These are phyloP conservation scores for Drosophila neocordata DNA, from an alignment of 1,140 invertebrate species.

Conservation along the genomic window DNA sequence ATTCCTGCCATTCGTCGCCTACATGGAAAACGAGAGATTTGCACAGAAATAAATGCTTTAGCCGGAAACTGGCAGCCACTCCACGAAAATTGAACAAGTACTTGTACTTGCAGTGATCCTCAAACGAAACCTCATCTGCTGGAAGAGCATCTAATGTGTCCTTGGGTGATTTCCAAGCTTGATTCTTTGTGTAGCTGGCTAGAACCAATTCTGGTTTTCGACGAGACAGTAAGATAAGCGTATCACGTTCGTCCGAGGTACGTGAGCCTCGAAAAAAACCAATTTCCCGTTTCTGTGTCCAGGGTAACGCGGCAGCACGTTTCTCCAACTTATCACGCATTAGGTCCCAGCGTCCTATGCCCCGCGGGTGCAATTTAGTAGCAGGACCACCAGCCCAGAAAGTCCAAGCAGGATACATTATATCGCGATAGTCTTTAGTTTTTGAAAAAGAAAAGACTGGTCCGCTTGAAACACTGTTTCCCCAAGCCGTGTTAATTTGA, in stretches of 20 bases:
- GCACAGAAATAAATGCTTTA: slow-evolving; percentile 98
- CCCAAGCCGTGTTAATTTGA: slow-evolving; percentile 85
- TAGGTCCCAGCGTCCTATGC: slow-evolving; percentile 96
- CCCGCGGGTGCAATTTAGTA: slow-evolving; percentile 95
- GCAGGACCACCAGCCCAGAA: slow-evolving; percentile 99
- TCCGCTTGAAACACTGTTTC: slow-evolving; percentile 61
- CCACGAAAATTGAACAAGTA: slow-evolving; percentile 98
- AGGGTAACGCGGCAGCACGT: slow-evolving; percentile 88
- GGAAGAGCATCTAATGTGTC: slow-evolving; percentile 93
- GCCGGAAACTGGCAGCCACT: slow-evolving; percentile 98
- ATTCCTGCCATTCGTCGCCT: slow-evolving; percentile 97
- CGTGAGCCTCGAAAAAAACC: slow-evolving; percentile 97
- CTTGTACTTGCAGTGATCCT: slow-evolving; percentile 96
- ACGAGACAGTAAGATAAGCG: slow-evolving; percentile 93
- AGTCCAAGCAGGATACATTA: slow-evolving; percentile 98
- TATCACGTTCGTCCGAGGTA: slow-evolving; percentile 95
- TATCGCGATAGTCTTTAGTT: slow-evolving; percentile 93
- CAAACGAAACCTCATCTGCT: slow-evolving; percentile 93
- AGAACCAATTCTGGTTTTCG: slow-evolving; percentile 91
- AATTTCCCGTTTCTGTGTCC: slow-evolving; percentile 89
- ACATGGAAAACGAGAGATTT: slow-evolving; percentile 98
- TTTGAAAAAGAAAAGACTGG: slow-evolving; percentile 98
- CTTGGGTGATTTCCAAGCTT: slow-evolving; percentile 97
- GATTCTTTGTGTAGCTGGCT: slow-evolving; percentile 98
- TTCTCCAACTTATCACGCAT: slow-evolving; percentile 89